Evolutionary conservation across 2,888 invertebrate genomes (phyloP).

Genomic region (Drosophila colorata): DNA sequence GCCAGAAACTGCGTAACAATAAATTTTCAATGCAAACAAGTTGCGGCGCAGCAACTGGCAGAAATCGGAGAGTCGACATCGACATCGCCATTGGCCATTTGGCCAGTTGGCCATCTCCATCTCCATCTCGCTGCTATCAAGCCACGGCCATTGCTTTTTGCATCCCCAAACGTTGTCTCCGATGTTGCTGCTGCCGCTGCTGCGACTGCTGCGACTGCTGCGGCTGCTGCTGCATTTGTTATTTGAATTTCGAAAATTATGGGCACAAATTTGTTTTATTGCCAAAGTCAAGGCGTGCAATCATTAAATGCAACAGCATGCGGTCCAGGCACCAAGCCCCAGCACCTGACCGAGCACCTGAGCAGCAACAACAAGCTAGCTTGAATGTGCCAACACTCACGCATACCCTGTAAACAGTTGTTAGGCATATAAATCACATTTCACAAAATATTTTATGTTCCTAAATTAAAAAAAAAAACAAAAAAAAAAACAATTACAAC

Average conservation of each 20-base stretch:
- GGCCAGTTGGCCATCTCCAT: constrained; percentile 14
- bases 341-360: constrained; percentile 55
- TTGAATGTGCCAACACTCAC: not conserved
- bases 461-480: too few species aligned
- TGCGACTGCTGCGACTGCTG: constrained; percentile 30
- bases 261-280: constrained; percentile 82
- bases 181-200: not conserved
- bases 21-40: constrained; percentile 81
- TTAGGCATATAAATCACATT: not conserved
- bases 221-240: constrained; percentile 64
- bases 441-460: too few species aligned
- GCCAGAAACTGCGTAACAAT: constrained; percentile 77
- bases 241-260: constrained; percentile 81
- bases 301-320: constrained; percentile 82
- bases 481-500: too few species aligned
- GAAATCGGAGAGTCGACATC: constrained; percentile 51
- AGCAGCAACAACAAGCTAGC: constrained; percentile 16
- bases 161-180: constrained; percentile 33
- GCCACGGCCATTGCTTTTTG: constrained; percentile 27
- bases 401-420: constrained; percentile 22
- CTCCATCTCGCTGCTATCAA: constrained; percentile 5
- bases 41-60: constrained; percentile 47
- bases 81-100: too few species aligned
- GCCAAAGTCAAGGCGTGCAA: constrained; percentile 82
- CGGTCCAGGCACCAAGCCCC: constrained; percentile 58